Evolutionary conservation across 1,140 invertebrate genomes (phyloP), one percentile per base, ranked within the genome.

Genomic region (Atta texana): DNA sequence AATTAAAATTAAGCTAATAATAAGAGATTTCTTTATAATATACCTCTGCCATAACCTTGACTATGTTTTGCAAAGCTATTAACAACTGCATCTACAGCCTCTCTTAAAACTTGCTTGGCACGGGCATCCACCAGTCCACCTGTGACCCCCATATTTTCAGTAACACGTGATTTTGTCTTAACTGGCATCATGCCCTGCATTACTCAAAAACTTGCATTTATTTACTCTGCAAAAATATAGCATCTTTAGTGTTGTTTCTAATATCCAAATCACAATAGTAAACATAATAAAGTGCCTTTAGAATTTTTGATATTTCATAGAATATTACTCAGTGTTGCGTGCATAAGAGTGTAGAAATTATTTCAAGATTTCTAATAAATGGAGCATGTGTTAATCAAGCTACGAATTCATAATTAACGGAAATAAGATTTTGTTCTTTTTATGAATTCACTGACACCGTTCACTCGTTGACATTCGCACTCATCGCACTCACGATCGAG

Each of bases 61-160:
- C 97, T 97, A 91, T 97, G 97, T 92, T 97, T 97, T 12, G 97
- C 97, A 94, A 97, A 97, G 93, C 97, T 97, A 93, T 97, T 97
- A 84, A 97, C 97, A 44, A 97, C 97, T 28, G 97, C 97, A 93
- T 97, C 97, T 7, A 97, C 97, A 5, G 97, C 97, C 93, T 97
- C 97, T 91, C 97, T 97, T 51, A 97, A 95, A 53, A 97, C 97
- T 90, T 97, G 96, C 92, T 97, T 97, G 76, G 96, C 96, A 75
- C 96, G 94, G n/a, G 96, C 96, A 93, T 97, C 96, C 28, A 96
- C 95, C 51, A 96, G 88, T 71, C 95, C 95, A 85, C 93, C 92
- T 55, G 94, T 92, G 72, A 94, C 94, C 59, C 93, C 94, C 93
- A 94, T 94, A 91, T 93, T 95, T 87, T 95, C 93, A 77, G 94